Percentiles rank a stretch among this genome's conserved stretches.
Conservation (phyloP, 2,888 invertebrate genomes). For the Drosophila yooni region DNA sequence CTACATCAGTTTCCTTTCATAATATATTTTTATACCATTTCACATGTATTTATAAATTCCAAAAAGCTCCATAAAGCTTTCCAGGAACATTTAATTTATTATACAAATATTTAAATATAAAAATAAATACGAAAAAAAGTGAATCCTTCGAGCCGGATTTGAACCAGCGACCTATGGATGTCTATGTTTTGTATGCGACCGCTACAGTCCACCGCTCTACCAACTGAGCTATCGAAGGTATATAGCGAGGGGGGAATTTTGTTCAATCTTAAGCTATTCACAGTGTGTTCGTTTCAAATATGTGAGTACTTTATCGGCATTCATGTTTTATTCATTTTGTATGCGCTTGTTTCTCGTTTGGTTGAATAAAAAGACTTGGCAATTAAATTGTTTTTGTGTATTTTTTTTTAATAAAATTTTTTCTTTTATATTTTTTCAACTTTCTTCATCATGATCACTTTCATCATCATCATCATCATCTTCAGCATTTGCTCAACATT, state of each 20-base stretch:
- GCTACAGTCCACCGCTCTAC: slow-evolving; percentile 81
- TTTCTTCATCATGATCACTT: slow-evolving; percentile 59
- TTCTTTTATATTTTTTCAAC: slow-evolving; percentile 71
- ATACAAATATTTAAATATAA: neutral
- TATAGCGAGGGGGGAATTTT: slow-evolving; percentile 33
- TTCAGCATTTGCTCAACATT: slow-evolving; percentile 47
- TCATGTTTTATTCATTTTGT: slow-evolving; percentile 5
- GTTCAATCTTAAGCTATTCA: slow-evolving; percentile 7
- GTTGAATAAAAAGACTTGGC: slow-evolving; percentile 25
- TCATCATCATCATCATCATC: slow-evolving; percentile 57
- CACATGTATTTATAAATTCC: neutral
- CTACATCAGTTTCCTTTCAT: neutral
- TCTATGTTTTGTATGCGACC: slow-evolving; percentile 22
- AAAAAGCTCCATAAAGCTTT: neutral
- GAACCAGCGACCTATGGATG: slow-evolving; percentile 82
- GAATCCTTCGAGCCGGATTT: slow-evolving; percentile 80
- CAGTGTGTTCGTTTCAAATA: neutral
- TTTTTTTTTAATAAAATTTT: slow-evolving; percentile 67
- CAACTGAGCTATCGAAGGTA: slow-evolving; percentile 80
- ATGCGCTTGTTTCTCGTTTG: neutral
- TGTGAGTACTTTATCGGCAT: neutral
- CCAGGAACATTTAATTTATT: neutral
- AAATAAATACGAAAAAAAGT: slow-evolving; percentile 16
- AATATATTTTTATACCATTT: neutral
- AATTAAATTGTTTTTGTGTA: slow-evolving; percentile 46